These are phyloP conservation scores for Schmidtea mediterranea DNA, from an alignment of 1,140 invertebrate species.

Conservation along the genomic window DNA sequence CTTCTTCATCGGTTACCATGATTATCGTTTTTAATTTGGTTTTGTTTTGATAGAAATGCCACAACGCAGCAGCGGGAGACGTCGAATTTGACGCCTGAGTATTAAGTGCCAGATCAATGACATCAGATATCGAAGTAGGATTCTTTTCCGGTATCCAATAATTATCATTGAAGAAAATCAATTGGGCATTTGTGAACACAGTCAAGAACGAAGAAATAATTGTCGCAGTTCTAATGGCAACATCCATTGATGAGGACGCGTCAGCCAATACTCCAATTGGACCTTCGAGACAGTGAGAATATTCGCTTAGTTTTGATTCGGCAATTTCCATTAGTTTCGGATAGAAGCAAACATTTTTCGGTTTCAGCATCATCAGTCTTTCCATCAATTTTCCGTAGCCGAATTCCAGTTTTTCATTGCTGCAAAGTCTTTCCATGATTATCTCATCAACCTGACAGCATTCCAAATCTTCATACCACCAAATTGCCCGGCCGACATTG, in stretches of 20 bases:
- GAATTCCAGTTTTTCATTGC: slow-evolving; percentile 12
- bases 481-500: slow-evolving; percentile 17
- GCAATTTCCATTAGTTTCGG: slow-evolving; percentile 12
- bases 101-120: slow-evolving; percentile 15
- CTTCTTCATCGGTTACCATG: slow-evolving; percentile 24
- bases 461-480: slow-evolving; percentile 22
- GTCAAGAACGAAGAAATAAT: slow-evolving; percentile 21
- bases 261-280: slow-evolving; percentile 22
- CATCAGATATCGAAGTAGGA: slow-evolving; percentile 9
- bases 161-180: slow-evolving; percentile 19
- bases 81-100: slow-evolving; percentile 17
- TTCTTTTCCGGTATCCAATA: background rate
- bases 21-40: slow-evolving; percentile 21
- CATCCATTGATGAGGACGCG: slow-evolving; percentile 19
- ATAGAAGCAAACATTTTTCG: slow-evolving; percentile 11
- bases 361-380: slow-evolving; percentile 13
- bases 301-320: slow-evolving; percentile 14
- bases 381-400: slow-evolving; percentile 22
- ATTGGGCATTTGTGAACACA: slow-evolving; percentile 16
- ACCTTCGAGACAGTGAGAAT: slow-evolving; percentile 15
- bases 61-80: slow-evolving; percentile 18
- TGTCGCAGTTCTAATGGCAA: slow-evolving; percentile 20
- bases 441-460: slow-evolving; percentile 15
- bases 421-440: slow-evolving; percentile 12
- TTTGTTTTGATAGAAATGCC: slow-evolving; percentile 17